phyloP scores from a whole-genome alignment of 1,140 invertebrate genomes.

The Drosophila bipectinata region DNA sequence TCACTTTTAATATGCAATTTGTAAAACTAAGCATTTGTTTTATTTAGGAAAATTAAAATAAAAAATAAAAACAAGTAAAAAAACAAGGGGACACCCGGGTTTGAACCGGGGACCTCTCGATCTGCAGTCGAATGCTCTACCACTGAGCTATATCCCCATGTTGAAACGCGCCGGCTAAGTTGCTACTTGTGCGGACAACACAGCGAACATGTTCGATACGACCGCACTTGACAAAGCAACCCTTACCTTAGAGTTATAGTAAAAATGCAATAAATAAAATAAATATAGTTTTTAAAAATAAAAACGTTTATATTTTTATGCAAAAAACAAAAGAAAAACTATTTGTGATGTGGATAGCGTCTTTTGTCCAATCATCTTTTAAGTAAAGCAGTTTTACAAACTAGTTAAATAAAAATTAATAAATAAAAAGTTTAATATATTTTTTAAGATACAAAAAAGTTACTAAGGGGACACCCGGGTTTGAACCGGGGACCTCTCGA shows the following conservation, averaged over 20 bases:
- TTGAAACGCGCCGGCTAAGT: not conserved
- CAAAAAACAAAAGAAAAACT: not conserved
- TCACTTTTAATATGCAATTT: too few relatives aligned
- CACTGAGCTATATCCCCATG: slow-evolving; percentile 94
- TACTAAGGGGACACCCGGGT: slow-evolving; percentile 93
- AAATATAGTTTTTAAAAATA: too few relatives aligned
- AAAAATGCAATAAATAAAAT: slow-evolving; percentile 12
- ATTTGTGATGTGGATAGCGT: too few relatives aligned
- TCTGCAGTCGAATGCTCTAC: slow-evolving; percentile 97
- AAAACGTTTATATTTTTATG: not conserved
- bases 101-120: slow-evolving; percentile 97
- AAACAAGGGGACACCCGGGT: slow-evolving; percentile 93
- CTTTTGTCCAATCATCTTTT: too few relatives aligned
- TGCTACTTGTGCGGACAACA: not conserved
- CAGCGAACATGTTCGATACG: slow-evolving; percentile 19
- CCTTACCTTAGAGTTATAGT: not conserved
- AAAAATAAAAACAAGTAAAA: not conserved
- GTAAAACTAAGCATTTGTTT: too few relatives aligned
- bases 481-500: slow-evolving; percentile 97
- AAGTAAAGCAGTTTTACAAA: not conserved
- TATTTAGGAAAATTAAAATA: too few relatives aligned
- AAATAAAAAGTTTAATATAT: not conserved
- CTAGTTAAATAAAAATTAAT: not conserved
- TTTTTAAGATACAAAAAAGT: slow-evolving; percentile 6
- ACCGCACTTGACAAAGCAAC: slow-evolving; percentile 8